Percentiles rank a stretch among this genome's conserved stretches.
Conservation (phyloP, 2,113 vertebrate genomes). For the Rhynchopsitta pachyrhyncha region DNA sequence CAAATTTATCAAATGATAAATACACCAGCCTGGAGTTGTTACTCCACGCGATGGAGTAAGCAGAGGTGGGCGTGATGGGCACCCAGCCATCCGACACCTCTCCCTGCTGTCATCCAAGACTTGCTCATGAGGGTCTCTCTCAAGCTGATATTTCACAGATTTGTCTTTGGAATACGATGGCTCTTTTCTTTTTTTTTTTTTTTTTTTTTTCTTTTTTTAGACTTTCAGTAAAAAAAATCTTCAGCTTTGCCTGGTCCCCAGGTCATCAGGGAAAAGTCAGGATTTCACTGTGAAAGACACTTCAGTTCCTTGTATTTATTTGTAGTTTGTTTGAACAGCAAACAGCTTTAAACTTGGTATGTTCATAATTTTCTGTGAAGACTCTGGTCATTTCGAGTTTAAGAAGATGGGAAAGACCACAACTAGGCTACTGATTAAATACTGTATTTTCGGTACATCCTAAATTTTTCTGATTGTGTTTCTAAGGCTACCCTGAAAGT, state of each 20-base stretch:
- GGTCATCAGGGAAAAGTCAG: neutral
- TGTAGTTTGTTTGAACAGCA: neutral
- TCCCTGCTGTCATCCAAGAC: neutral
- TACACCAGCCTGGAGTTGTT: neutral
- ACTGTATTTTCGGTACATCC: neutral
- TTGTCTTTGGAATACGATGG: neutral
- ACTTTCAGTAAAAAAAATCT: neutral
- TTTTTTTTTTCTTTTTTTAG: neutral
- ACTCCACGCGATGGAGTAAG: neutral
- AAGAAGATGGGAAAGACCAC: neutral
- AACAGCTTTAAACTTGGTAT: neutral
- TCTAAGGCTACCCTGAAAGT: neutral
- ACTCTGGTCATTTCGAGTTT: neutral
- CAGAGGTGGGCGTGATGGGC: neutral
- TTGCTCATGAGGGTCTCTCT: neutral
- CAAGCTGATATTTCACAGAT: neutral
- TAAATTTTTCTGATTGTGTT: neutral
- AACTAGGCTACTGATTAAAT: neutral
- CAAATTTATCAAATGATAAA: neutral
- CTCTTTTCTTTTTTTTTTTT: neutral
- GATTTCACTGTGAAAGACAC: neutral
- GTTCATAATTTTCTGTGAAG: neutral
- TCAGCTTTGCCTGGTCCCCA: neutral
- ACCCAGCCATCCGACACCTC: neutral
- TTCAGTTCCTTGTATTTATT: neutral